Evolutionary conservation across 2,113 vertebrate genomes (phyloP), one percentile per base, ranked within the genome.

Genomic region (Falco punctatus): DNA sequence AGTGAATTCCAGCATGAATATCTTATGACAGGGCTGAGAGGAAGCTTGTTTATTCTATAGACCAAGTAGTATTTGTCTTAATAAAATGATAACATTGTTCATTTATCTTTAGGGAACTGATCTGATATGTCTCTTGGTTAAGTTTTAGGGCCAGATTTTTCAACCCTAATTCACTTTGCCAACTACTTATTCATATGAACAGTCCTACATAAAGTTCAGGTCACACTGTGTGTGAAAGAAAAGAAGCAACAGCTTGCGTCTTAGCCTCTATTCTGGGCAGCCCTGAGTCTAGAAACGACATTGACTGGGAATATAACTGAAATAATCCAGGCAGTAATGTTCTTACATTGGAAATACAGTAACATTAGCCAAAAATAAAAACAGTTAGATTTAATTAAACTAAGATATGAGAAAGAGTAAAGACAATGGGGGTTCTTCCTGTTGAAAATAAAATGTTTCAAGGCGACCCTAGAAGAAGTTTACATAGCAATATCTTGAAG

Each of bases 31-130:
- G 62, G 40, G 73, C 79, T 67, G 26, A 89, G 64, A 83, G 55
- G 87, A 94, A 96, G 55, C 66, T 96, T 97, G 71, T 87, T 95
- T 93, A 88, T 91, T 95, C 71, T 94, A 58, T 75, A 80, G 84
- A 80, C 65, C 38, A 79, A 93, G 93, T 86, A 95, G 64, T 67
- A 83, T 96, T 94, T 95, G 64, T 93, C 81, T 85, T 95, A 94
- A 91, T 92, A 86, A 95, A 97, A 91, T 69, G 33, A 94, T 82
- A 95, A 95, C 59, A 94, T 70, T 95, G 71, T 96, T 89, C 91
- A 74, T 81, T 92, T 95, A 69, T 94, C 86, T 95, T 91, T 81
- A 44, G 52, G 81, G 19, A 73, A 52, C 48, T 85, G 77, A 91
- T 78, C 78, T 88, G 80, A 44, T 92, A 59, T 32, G 55, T 77